Conservation (phyloP, 2,797 vertebrate species). For the Sebastes miniatus region DNA sequence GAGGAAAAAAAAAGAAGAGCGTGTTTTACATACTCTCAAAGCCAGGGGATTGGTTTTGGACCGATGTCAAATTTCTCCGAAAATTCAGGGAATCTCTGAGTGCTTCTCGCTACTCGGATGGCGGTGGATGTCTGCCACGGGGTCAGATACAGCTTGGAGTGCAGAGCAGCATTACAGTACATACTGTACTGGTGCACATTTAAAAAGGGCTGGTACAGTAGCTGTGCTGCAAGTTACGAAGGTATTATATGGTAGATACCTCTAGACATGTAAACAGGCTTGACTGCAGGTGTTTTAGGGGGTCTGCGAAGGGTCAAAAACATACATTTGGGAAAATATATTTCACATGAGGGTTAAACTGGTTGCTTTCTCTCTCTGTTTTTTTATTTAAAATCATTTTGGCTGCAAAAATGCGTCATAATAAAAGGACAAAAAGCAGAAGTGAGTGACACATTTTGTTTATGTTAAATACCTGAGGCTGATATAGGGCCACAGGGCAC, state of each 20-base stretch:
- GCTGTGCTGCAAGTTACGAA: constrained; percentile 5
- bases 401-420: background rate
- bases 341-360: background rate
- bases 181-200: constrained; percentile 25
- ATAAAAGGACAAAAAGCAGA: background rate
- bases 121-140: constrained; percentile 52
- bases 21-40: constrained; percentile 70
- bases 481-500: constrained; percentile 23
- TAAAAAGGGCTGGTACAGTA: constrained; percentile 4
- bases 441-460: background rate
- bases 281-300: constrained; percentile 54
- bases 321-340: background rate
- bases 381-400: background rate
- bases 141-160: constrained; percentile 67
- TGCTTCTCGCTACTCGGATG: constrained; percentile 28
- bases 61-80: constrained; percentile 60
- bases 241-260: constrained; percentile 4
- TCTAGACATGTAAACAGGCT: constrained; percentile 24
- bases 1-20: constrained; percentile 13
- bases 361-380: no score
- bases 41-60: constrained; percentile 74
- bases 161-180: constrained; percentile 17
- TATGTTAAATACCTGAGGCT: constrained; percentile 38
- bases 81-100: constrained; percentile 54
- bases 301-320: constrained; percentile 6